Base-by-base conservation (phyloP, 2,113 vertebrate genomes). In the Formicarius rufipectus region DNA sequence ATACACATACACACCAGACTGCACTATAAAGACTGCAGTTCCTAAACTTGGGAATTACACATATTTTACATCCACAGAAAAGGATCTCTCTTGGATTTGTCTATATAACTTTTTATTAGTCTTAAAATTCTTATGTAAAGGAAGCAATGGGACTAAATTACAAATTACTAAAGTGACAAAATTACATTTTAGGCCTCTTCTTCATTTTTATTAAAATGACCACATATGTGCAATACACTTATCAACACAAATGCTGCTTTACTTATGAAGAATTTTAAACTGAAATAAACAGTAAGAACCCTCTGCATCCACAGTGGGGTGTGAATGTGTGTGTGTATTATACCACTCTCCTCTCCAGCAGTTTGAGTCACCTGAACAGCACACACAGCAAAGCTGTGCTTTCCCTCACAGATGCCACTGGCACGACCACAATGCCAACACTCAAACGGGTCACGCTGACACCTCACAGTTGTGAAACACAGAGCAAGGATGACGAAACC, bases 141-240 rank as follows among this genome's bases (percentile, higher is more conserved):
- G 33, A 75, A 78, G 27, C 8, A 25, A 25, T 10, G 12, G 4
- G 8, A 72, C 27, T 16, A n/a, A n/a, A n/a, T n/a, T n/a, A n/a
- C n/a, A n/a, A n/a, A n/a, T n/a, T n/a, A n/a, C n/a, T n/a, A 30
- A 17, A 56, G 0, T 18, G 44, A 59, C 10, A 42, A 7, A 63
- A 16, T 4, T 8, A 35, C 39, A 62, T 18, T 78, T 50, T 22
- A 67, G 42, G 16, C 33, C 33, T 77, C 39, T 69, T 27, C 17
- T 25, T 2, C 20, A 28, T 52, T 50, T 60, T 80, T 59, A 62
- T 19, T 47, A 10, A 10, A 8, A 33, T 2, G 12, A 50, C 20
- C 68, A 17, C 1, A 14, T 4, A 30, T 0, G 1, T 13, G 14
- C 21, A 72, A 47, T 3, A n/a, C 25, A 12, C 23, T 4, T 3